A percentile compares a stretch with the other conserved stretches of the same genome.
Evolutionary conservation across 2,113 vertebrate genomes (phyloP).

Genomic region (Circaetus cinerascens): DNA sequence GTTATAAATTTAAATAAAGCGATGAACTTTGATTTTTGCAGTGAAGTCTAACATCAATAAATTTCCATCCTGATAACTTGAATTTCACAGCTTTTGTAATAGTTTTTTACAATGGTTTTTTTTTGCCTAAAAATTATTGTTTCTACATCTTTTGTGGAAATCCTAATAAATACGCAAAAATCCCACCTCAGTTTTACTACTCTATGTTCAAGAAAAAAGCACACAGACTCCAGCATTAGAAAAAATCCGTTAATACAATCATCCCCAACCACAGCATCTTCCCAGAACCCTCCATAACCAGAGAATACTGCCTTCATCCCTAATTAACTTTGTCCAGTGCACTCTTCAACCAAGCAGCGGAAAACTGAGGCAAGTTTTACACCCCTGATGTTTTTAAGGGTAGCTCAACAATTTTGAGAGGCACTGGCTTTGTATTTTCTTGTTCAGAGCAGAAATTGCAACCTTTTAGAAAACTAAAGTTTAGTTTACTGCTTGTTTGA

Average conservation of each 20-base stretch:
- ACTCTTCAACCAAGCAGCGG: neutral
- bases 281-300: neutral
- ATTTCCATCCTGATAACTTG: neutral
- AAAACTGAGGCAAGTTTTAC: neutral
- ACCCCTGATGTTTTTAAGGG: neutral
- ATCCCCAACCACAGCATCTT: neutral
- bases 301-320: neutral
- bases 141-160: neutral
- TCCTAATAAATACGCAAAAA: neutral
- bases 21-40: neutral
- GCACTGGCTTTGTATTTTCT: neutral
- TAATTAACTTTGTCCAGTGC: neutral
- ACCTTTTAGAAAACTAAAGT: neutral
- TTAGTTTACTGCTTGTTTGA: neutral
- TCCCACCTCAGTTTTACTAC: neutral
- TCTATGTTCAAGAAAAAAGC: neutral
- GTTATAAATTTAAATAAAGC: neutral
- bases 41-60: neutral
- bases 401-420: neutral
- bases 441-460: neutral
- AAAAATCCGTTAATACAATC: neutral
- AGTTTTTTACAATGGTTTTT: neutral
- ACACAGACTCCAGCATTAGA: neutral
- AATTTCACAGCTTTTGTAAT: neutral
- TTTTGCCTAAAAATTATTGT: neutral